A percentile compares a stretch with the other conserved stretches of the same genome.
Evolutionary conservation across 1,140 invertebrate genomes (phyloP).

Genomic region (Brachionus paranguensis): DNA sequence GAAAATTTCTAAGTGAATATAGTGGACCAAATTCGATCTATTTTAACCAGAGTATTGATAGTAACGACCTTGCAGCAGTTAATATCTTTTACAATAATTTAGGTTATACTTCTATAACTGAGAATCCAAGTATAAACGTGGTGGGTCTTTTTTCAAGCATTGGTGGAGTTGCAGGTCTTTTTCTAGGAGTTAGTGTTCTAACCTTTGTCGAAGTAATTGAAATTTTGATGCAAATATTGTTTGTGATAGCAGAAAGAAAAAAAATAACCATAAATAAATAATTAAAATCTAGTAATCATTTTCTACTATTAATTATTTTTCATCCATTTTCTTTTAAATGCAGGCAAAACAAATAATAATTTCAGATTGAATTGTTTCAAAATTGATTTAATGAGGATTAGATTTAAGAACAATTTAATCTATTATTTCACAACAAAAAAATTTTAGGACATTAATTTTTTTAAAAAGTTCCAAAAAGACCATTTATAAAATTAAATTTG

Average conservation of each 20-base stretch:
- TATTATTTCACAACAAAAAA: no score
- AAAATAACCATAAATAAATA: background rate
- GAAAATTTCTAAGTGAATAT: background rate
- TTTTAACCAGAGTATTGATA: background rate
- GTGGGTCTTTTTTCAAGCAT: background rate
- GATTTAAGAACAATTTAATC: no score
- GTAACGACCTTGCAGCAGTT: background rate
- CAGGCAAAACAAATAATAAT: no score
- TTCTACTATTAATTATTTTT: no score
- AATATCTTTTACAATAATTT: background rate
- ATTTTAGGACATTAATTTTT: no score
- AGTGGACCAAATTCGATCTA: background rate
- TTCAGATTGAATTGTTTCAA: no score
- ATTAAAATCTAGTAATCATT: background rate
- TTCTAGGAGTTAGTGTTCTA: background rate
- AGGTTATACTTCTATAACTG: background rate
- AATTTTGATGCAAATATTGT: background rate
- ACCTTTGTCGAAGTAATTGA: constrained; percentile 14
- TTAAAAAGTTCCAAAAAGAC: no score
- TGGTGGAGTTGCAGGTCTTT: background rate
- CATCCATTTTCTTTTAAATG: no score
- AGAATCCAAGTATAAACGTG: background rate
- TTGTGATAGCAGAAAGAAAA: background rate
- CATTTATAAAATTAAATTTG: no score
- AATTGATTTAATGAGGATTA: no score